Evolutionary conservation across 2,888 invertebrate species (phyloP).

Genomic region (Crocallis elinguaria): DNA sequence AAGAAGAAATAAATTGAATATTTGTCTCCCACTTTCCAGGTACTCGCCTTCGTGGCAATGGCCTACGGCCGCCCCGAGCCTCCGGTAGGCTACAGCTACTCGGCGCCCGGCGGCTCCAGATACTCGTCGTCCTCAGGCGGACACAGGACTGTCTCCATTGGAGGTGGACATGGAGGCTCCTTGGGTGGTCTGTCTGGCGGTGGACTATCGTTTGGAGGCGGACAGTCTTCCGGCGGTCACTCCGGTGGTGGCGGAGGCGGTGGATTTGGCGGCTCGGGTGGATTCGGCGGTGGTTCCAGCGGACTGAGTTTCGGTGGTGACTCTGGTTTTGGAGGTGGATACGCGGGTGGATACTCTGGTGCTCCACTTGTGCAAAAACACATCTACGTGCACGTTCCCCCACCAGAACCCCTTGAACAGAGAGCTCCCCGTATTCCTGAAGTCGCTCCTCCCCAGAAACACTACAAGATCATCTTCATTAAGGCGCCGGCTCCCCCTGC

Average conservation of each 20-base stretch:
- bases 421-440: slow-evolving; percentile 87
- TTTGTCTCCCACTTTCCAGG: slow-evolving; percentile 57
- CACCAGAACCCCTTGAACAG: slow-evolving; percentile 92
- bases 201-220: slow-evolving; percentile 56
- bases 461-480: slow-evolving; percentile 97
- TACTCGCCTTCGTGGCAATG: slow-evolving; percentile 79
- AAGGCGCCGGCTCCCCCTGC: slow-evolving; percentile 94
- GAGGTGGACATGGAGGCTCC: slow-evolving; percentile 46
- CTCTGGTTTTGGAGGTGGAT: slow-evolving; percentile 70
- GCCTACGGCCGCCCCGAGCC: slow-evolving; percentile 79
- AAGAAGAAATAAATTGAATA: slow-evolving; percentile 8
- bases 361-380: slow-evolving; percentile 91
- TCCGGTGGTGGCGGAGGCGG: slow-evolving; percentile 54
- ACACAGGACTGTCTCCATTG: slow-evolving; percentile 53
- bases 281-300: slow-evolving; percentile 46
- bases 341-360: slow-evolving; percentile 75
- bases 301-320: slow-evolving; percentile 66
- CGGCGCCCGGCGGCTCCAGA: slow-evolving; percentile 61
- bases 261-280: slow-evolving; percentile 44
- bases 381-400: slow-evolving; percentile 95
- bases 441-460: slow-evolving; percentile 91
- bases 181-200: slow-evolving; percentile 52
- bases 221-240: slow-evolving; percentile 60
- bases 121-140: slow-evolving; percentile 61
- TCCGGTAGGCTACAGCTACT: slow-evolving; percentile 81